phyloP scores from a whole-genome alignment of 2,113 vertebrate genomes.

The Andinoacara biseriatus region DNA sequence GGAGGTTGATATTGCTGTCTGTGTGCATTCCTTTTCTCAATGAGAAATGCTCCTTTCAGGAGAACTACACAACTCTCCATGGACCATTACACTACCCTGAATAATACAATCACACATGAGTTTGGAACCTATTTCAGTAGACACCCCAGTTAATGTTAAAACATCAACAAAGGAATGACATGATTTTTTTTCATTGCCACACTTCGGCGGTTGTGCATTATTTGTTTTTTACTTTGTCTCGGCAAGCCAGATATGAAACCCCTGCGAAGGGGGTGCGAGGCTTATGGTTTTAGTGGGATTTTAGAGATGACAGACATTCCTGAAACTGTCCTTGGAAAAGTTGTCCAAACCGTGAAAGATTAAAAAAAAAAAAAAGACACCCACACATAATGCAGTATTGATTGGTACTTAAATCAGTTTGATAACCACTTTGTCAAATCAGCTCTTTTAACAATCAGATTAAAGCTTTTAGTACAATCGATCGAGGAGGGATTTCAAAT shows the following conservation, averaged over 20 bases:
- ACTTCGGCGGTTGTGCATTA: slow-evolving; percentile 45
- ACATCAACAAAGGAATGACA: slow-evolving; percentile 47
- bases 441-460: slow-evolving; percentile 85
- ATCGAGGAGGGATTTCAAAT: slow-evolving; percentile 73
- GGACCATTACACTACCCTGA: slow-evolving; percentile 66
- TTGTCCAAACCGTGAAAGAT: slow-evolving; percentile 52
- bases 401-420: slow-evolving; percentile 82
- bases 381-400: slow-evolving; percentile 77
- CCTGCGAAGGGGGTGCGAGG: background rate
- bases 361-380: slow-evolving; percentile 55
- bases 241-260: background rate
- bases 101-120: slow-evolving; percentile 64
- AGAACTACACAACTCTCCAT: slow-evolving; percentile 62
- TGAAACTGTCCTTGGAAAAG: slow-evolving; percentile 67
- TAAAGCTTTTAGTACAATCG: slow-evolving; percentile 83
- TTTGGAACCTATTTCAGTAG: slow-evolving; percentile 49
- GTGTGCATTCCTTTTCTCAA: slow-evolving; percentile 36
- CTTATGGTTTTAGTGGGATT: slow-evolving; percentile 27
- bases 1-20: slow-evolving; percentile 50
- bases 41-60: slow-evolving; percentile 68
- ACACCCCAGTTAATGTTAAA: slow-evolving; percentile 57
- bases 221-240: slow-evolving; percentile 37
- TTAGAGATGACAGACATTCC: slow-evolving; percentile 36
- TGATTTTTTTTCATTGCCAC: slow-evolving; percentile 50
- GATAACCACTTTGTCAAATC: slow-evolving; percentile 86